Evolutionary conservation across 2,797 vertebrate species (phyloP), one percentile per base, ranked within the genome.

Genomic region (Crypturellus tataupa): DNA sequence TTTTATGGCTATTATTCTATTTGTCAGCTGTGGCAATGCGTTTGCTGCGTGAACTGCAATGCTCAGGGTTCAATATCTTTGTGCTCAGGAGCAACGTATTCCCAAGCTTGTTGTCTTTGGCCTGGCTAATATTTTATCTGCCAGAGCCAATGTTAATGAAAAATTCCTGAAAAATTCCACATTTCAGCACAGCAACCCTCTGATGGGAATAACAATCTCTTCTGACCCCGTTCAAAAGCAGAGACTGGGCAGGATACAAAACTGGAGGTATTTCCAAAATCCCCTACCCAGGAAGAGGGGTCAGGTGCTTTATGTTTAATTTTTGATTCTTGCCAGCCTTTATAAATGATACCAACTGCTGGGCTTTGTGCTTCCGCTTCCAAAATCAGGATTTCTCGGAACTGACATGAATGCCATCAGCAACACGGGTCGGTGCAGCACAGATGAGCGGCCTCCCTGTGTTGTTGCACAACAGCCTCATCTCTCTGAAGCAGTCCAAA

Each of bases 151-250:
- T 1, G 3, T 76, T 97, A 97, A 97, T 96, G 96, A 96, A 96
- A 96, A 97, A 97, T 97, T 97, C 96, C 93, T 96, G 89, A 95
- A 85, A 90, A 96, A 95, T 94, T 96, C 94, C 94, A 58, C 87
- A 80, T 94, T 94, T 96, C 95, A 90, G 78, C 91, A 69, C 37
- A n/a, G 90, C 76, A 80, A 6, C 29, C 8, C 59, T 95, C 88
- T 82, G 76, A 67, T 92, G 92, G 93, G 80, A 95, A 95, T 89
- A 92, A 85, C 64, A 94, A 79, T 70, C 64, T 80, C 82, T 42
- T 1, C 14, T 94, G 94, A 76, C 79, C 84, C 63, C 1, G 5
- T 80, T 87, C 75, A 59, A 60, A 91, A 49, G 85, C 44, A 87
- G 77, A 24, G 35, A 86, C 8, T 1, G 0, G 56, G 76, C 70